These are phyloP conservation scores for Zaprionus lachaisei DNA, from an alignment of 1,140 invertebrate genomes.

Conservation along the genomic window DNA sequence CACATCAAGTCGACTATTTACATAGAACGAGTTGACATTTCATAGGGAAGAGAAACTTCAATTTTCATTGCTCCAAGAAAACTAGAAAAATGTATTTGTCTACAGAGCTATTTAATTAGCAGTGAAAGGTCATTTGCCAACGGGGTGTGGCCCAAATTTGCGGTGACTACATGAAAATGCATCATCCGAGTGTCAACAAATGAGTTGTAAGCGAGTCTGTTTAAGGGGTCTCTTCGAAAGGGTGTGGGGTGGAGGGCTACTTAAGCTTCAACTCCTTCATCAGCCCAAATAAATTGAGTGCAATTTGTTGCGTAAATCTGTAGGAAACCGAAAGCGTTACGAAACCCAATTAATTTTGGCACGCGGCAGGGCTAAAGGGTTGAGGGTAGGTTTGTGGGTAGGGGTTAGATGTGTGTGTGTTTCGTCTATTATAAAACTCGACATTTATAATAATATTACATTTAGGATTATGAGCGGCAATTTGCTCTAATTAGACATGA, in stretches of 20 bases:
- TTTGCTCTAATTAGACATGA: slow-evolving; percentile 74
- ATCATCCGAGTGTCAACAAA: slow-evolving; percentile 59
- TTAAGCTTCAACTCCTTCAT: slow-evolving; percentile 4
- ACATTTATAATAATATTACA: slow-evolving; percentile 75
- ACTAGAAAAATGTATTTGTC: background rate
- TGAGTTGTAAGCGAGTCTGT: slow-evolving; percentile 38
- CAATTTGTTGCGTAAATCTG: slow-evolving; percentile 62
- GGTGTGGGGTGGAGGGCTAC: slow-evolving; percentile 20
- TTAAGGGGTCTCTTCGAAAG: background rate
- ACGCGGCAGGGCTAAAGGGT: slow-evolving; percentile 3
- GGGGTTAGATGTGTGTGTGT: slow-evolving; percentile 9
- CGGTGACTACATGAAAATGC: slow-evolving; percentile 56
- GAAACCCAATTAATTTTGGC: slow-evolving; percentile 43
- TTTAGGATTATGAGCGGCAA: slow-evolving; percentile 73
- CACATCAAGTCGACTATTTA: slow-evolving; percentile 67
- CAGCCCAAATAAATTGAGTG: slow-evolving; percentile 49
- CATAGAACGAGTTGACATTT: slow-evolving; percentile 52
- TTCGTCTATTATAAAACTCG: slow-evolving; percentile 33
- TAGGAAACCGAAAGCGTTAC: slow-evolving; percentile 18
- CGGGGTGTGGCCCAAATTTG: slow-evolving; percentile 2
- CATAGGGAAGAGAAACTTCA: slow-evolving; percentile 8
- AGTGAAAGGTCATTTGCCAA: slow-evolving; percentile 41
- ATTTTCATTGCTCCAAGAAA: background rate
- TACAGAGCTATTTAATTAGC: slow-evolving; percentile 69
- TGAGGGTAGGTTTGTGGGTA: background rate